A percentile compares a stretch with the other conserved stretches of the same genome.
Evolutionary conservation across 2,797 vertebrate species (phyloP).

Genomic region (Eospalax fontanierii): DNA sequence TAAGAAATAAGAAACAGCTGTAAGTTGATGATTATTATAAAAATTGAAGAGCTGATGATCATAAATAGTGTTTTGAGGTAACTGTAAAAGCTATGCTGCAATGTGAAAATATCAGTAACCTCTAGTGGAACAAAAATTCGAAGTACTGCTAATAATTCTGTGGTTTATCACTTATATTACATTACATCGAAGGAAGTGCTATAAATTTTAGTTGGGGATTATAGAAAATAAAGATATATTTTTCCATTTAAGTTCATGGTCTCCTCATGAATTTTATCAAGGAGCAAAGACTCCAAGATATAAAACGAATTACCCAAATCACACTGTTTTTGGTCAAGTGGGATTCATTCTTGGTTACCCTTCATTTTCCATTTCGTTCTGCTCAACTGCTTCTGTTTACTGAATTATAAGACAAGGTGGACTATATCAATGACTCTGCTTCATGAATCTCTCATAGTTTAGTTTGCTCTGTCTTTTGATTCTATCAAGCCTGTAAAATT

Average conservation of each 20-base stretch:
- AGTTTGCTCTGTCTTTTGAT: conserved; percentile 20
- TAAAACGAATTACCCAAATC: conserved; percentile 27
- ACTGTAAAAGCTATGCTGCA: neutral
- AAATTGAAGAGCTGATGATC: conserved; percentile 30
- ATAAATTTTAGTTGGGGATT: conserved; percentile 29
- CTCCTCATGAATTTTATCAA: neutral
- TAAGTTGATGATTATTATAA: conserved; percentile 22
- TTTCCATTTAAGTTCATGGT: neutral
- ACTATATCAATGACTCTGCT: neutral
- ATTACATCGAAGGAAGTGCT: neutral
- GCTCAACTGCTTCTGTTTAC: neutral
- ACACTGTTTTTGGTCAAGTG: neutral
- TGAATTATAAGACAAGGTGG: neutral
- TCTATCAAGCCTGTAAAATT: conserved; percentile 9
- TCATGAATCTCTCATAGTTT: neutral
- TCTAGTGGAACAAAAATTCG: conserved; percentile 6
- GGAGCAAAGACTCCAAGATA: neutral
- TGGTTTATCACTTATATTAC: neutral
- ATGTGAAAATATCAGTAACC: conserved; percentile 55
- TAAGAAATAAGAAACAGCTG: conserved; percentile 25
- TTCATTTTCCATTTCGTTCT: neutral
- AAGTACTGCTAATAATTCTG: conserved; percentile 15
- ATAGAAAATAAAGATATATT: conserved; percentile 42
- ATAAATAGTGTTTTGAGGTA: conserved; percentile 54
- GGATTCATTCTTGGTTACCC: neutral